Percentiles rank a stretch among this genome's conserved stretches.
Conservation (phyloP, 2,113 vertebrate species). For the Engraulis encrasicolus region DNA sequence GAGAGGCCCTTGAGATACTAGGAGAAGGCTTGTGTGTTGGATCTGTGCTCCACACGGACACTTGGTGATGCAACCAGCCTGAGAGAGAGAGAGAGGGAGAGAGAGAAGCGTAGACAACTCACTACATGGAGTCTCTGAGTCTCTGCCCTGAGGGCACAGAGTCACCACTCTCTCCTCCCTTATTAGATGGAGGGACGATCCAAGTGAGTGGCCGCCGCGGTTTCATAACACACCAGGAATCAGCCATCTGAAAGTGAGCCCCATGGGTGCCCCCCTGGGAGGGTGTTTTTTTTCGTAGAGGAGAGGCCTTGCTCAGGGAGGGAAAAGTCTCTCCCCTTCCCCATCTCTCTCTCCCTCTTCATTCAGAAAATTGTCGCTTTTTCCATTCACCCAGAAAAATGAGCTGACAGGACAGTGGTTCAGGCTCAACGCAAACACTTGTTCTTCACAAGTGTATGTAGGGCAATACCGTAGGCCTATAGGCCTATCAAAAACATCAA, state of each 20-base stretch:
- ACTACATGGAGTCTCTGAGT: not conserved
- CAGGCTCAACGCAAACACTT: no score
- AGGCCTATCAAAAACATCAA: no score
- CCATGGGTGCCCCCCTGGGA: not conserved
- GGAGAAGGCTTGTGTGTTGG: no score
- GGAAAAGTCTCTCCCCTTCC: not conserved
- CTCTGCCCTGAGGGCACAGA: conserved; percentile 7
- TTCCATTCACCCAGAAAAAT: no score
- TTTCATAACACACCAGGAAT: not conserved
- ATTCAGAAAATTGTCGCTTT: no score
- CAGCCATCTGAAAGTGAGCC: not conserved
- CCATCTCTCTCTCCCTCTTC: no score
- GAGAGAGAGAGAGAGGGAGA: not conserved
- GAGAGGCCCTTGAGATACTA: no score
- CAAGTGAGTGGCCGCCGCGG: not conserved
- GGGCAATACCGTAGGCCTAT: no score
- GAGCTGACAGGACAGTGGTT: no score
- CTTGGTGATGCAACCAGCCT: no score
- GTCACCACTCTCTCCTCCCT: not conserved
- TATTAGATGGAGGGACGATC: conserved; percentile 6
- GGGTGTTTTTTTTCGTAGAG: not conserved
- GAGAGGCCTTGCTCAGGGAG: not conserved
- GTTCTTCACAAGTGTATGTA: no score
- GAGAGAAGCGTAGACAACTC: conserved; percentile 20
- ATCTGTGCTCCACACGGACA: no score